phyloP scores from a whole-genome alignment of 2,888 invertebrate species.

The Drosophila dives region DNA sequence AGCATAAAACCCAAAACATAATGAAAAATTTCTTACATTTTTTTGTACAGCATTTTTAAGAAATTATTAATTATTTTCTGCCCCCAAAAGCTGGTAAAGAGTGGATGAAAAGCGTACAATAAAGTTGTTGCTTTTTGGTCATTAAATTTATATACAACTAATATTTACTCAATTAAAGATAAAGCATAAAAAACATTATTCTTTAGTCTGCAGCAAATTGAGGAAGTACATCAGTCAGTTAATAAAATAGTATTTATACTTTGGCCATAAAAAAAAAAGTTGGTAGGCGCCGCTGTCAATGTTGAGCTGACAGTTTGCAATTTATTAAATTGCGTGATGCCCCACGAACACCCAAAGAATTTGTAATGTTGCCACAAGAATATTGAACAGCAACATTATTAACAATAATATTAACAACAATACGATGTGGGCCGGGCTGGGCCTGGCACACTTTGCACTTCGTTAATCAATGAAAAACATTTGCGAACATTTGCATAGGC shows the following conservation, averaged over 20 bases:
- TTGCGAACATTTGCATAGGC: constrained; percentile 66
- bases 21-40: not conserved
- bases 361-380: constrained; percentile 25
- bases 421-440: not conserved
- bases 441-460: constrained; percentile 57
- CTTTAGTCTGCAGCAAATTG: no score
- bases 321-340: constrained; percentile 17
- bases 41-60: no score
- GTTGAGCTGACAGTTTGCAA: constrained; percentile 2
- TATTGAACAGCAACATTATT: constrained; percentile 7
- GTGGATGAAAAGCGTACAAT: no score
- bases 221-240: not conserved
- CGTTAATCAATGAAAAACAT: constrained; percentile 68
- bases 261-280: not conserved
- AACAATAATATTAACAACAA: constrained; percentile 21
- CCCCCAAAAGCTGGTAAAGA: not conserved
- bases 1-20: not conserved
- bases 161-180: not conserved
- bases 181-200: not conserved
- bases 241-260: not conserved
- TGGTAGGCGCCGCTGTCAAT: constrained; percentile 4
- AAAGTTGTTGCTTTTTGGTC: not conserved
- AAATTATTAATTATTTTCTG: not conserved
- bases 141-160: not conserved
- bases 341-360: constrained; percentile 27